A percentile compares a stretch with the other conserved stretches of the same genome.
Evolutionary conservation across 1,140 invertebrate genomes (phyloP).

Genomic region (Brachionus calyciflorus): DNA sequence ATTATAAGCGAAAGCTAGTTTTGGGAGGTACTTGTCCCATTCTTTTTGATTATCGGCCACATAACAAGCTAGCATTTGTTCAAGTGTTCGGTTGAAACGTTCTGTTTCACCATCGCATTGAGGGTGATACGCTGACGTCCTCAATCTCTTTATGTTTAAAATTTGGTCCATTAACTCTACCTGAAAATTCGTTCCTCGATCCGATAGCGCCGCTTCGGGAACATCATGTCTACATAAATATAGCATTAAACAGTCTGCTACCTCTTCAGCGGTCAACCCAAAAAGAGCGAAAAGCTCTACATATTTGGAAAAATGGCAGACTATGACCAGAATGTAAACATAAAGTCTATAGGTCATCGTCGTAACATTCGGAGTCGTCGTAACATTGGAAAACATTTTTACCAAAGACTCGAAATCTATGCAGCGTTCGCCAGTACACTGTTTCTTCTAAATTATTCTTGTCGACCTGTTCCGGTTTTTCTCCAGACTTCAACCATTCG

Average conservation of each 20-base stretch:
- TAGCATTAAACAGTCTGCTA: not conserved
- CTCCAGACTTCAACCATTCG: too few species aligned
- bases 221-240: constrained; percentile 1
- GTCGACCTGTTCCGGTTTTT: too few species aligned
- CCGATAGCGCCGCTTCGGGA: not conserved
- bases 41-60: not conserved
- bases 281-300: not conserved
- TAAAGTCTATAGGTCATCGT: not conserved
- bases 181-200: not conserved
- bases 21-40: not conserved
- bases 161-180: constrained; percentile 12
- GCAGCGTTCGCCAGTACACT: too few species aligned
- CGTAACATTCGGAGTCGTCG: not conserved
- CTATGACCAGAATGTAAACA: too few species aligned
- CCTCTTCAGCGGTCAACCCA: not conserved
- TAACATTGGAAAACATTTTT: not conserved
- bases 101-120: constrained; percentile 53
- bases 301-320: not conserved
- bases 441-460: too few species aligned
- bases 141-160: not conserved
- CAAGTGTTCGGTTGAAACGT: constrained; percentile 52
- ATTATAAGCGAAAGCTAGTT: not conserved
- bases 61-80: not conserved
- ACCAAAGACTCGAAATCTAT: not conserved
- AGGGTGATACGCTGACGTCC: constrained; percentile 53